Evolutionary conservation across 2,888 invertebrate genomes (phyloP).

Genomic region (Tiliacea citrago): DNA sequence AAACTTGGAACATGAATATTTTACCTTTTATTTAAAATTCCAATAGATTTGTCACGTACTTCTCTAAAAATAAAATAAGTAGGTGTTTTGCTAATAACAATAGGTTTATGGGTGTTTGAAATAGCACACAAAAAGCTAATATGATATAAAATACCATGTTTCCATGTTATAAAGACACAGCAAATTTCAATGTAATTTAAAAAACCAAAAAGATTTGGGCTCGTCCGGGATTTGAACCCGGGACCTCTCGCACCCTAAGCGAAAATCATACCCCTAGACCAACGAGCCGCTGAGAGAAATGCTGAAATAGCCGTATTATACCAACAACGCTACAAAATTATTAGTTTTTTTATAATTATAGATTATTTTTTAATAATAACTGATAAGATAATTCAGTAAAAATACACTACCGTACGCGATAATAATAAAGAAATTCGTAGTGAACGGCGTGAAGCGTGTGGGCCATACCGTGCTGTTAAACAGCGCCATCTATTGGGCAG

Average conservation of each 20-base stretch:
- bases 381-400: not conserved
- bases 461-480: not conserved
- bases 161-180: not conserved
- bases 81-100: not conserved
- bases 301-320: slow-evolving; percentile 62
- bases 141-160: not conserved
- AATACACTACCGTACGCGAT: not conserved
- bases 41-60: too few relatives aligned
- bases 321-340: not conserved
- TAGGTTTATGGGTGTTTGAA: not conserved
- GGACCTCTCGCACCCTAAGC: slow-evolving; percentile 91
- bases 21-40: not conserved
- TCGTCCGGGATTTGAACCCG: slow-evolving; percentile 91
- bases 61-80: not conserved
- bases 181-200: not conserved
- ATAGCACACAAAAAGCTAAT: not conserved
- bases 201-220: slow-evolving; percentile 77
- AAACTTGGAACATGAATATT: slow-evolving; percentile 1
- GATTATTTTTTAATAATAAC: not conserved
- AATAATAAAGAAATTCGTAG: not conserved
- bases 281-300: slow-evolving; percentile 80
- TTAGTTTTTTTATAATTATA: not conserved
- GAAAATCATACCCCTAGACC: slow-evolving; percentile 91
- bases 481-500: slow-evolving; percentile 73
- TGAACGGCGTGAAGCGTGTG: not conserved